A percentile compares a stretch with the other conserved stretches of the same genome.
These are phyloP conservation scores for Cyphomyrus plagiostoma DNA, from an alignment of 2,113 vertebrate genomes.

Conservation along the genomic window DNA sequence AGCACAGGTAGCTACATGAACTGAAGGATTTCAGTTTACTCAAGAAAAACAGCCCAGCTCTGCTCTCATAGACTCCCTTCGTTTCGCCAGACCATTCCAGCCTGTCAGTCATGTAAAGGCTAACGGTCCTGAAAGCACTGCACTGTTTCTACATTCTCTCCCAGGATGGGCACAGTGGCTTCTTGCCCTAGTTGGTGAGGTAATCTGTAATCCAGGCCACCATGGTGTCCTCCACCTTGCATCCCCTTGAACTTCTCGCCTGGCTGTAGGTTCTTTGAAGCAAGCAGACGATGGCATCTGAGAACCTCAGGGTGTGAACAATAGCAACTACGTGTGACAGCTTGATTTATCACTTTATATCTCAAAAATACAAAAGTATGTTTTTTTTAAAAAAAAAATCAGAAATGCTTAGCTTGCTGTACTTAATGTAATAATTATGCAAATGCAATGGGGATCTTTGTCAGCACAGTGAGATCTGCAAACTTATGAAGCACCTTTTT, in stretches of 20 bases:
- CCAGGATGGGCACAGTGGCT: not conserved
- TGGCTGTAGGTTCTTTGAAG: not conserved
- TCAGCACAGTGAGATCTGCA: not conserved
- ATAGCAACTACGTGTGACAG: not conserved
- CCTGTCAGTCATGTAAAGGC: not conserved
- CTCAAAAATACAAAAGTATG: not conserved
- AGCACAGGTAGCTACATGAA: not conserved
- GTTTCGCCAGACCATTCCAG: not conserved
- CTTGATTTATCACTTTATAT: not conserved
- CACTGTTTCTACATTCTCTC: not conserved
- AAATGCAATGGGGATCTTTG: not conserved
- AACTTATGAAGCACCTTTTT: not conserved
- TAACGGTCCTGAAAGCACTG: not conserved
- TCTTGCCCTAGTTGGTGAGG: not conserved
- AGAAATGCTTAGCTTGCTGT: not conserved
- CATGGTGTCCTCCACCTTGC: not conserved
- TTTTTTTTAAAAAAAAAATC: not conserved
- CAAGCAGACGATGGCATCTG: not conserved
- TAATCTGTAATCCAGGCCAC: not conserved
- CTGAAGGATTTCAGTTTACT: not conserved
- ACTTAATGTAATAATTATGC: not conserved
- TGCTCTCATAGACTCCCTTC: not conserved
- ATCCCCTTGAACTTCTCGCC: not conserved
- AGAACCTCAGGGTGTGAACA: not conserved
- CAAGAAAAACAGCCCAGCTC: not conserved